phyloP scores from a whole-genome alignment of 1,140 invertebrate genomes.

The Eufriesea mexicana region DNA sequence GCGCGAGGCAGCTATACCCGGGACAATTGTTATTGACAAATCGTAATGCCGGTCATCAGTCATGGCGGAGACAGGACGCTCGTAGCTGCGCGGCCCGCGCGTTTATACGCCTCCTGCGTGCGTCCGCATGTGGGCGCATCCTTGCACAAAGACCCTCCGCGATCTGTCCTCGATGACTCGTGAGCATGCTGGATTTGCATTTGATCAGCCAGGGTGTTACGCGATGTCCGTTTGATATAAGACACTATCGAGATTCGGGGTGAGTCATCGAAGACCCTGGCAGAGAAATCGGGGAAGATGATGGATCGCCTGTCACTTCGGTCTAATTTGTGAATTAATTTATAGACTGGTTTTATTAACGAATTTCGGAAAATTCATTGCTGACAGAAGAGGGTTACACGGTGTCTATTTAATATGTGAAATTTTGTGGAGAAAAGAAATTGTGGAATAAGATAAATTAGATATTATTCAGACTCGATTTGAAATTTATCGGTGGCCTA shows the following conservation, averaged over 20 bases:
- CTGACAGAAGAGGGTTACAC: too few species aligned
- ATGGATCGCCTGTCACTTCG: too few species aligned
- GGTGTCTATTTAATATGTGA: too few species aligned
- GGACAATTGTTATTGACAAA: conserved; percentile 69
- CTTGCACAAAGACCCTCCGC: conserved; percentile 3
- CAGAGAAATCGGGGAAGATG: too few species aligned
- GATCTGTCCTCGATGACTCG: neutral
- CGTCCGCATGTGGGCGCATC: conserved; percentile 9
- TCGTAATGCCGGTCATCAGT: conserved; percentile 68
- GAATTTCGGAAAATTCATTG: too few species aligned
- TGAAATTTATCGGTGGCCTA: too few species aligned
- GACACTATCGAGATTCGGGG: too few species aligned
- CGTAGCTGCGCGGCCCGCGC: conserved; percentile 13
- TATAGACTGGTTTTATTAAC: too few species aligned
- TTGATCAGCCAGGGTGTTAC: neutral
- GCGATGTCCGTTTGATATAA: neutral
- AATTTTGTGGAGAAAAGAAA: too few species aligned
- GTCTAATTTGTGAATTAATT: too few species aligned
- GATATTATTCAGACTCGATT: too few species aligned
- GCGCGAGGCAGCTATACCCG: conserved; percentile 60
- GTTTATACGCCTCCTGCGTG: conserved; percentile 34
- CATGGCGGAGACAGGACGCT: conserved; percentile 59
- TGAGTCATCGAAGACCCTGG: neutral
- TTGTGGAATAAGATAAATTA: too few species aligned
- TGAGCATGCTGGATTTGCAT: neutral